These are phyloP conservation scores for Phalacrocorax aristotelis DNA, from an alignment of 2,113 vertebrate genomes.

Conservation along the genomic window DNA sequence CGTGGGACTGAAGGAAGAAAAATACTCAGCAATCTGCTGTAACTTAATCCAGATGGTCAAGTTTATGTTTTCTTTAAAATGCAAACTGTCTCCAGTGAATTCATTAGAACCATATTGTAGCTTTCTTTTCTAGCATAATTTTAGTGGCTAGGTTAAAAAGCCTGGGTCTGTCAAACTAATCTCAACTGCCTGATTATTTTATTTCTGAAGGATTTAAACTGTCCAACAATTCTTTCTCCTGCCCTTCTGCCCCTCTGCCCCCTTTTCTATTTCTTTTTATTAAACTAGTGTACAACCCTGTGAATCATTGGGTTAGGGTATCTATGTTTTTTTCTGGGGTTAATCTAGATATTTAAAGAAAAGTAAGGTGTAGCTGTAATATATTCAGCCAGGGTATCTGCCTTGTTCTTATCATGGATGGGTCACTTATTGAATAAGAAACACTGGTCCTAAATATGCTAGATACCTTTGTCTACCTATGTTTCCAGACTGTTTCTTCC, in stretches of 20 bases:
- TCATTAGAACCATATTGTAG: constrained; percentile 64
- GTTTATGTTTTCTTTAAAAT: constrained; percentile 68
- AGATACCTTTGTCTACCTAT: neutral
- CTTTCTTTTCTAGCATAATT: constrained; percentile 39
- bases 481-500: neutral
- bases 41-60: constrained; percentile 69
- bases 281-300: neutral
- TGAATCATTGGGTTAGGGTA: neutral
- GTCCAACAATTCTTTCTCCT: neutral
- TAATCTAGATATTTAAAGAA: neutral
- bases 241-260: no score
- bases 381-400: neutral
- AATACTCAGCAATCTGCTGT: constrained; percentile 48
- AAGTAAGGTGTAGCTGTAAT: neutral
- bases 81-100: constrained; percentile 64
- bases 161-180: constrained; percentile 36
- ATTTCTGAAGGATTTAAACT: constrained; percentile 37
- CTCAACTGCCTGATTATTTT: constrained; percentile 39
- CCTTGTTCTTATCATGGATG: neutral
- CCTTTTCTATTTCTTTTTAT: neutral
- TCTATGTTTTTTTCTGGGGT: neutral
- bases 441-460: neutral
- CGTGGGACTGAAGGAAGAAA: constrained; percentile 34
- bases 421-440: neutral
- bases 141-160: constrained; percentile 40